A percentile compares a stretch with the other conserved stretches of the same genome.
Conservation (phyloP, 2,888 invertebrate genomes). For the Psococerastis gibbosa region DNA sequence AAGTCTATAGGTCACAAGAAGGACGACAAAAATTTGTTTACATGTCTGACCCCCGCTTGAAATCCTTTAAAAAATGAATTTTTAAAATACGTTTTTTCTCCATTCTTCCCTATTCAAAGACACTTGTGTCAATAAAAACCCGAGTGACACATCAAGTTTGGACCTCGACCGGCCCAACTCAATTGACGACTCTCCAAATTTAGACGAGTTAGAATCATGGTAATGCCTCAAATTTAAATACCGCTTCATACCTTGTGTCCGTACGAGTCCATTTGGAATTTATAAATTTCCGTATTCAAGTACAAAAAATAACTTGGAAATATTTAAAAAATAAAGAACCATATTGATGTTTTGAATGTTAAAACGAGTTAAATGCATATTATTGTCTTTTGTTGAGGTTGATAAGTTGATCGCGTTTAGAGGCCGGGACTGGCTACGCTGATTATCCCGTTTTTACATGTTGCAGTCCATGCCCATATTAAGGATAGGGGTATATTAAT, state of each 20-base stretch:
- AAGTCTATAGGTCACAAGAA: no score
- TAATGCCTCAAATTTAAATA: not conserved
- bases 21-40: no score
- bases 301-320: slow-evolving; percentile 4
- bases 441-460: not conserved
- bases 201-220: not conserved
- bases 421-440: no score
- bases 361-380: not conserved
- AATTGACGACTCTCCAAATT: not conserved
- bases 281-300: slow-evolving; percentile 7
- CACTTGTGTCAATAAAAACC: not conserved
- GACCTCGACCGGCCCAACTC: not conserved
- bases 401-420: no score
- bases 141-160: not conserved
- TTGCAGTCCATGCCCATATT: not conserved
- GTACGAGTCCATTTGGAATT: slow-evolving; percentile 3
- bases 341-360: not conserved
- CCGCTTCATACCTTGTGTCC: not conserved
- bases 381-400: no score
- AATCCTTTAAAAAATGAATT: no score
- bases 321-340: not conserved
- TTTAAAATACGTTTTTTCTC: not conserved
- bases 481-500: slow-evolving; percentile 9
- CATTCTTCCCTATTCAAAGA: not conserved
- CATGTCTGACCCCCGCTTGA: no score